phyloP scores from a whole-genome alignment of 2,888 invertebrate genomes.

The Myopa tessellatipennis region DNA sequence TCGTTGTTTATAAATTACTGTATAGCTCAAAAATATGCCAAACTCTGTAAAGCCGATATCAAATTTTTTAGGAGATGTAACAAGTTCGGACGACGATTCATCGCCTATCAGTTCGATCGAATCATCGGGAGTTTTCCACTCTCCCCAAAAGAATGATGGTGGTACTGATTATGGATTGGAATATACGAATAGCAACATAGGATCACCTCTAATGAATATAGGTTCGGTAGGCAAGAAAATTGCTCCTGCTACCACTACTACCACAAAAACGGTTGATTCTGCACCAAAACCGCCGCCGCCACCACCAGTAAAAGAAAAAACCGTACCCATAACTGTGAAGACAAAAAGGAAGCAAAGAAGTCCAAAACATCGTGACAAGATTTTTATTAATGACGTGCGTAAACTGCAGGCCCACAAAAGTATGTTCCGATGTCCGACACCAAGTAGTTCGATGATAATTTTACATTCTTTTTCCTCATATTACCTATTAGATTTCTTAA shows the following conservation, averaged over 20 bases:
- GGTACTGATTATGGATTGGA: constrained; percentile 49
- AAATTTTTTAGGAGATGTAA: too few species aligned
- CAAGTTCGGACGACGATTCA: too few species aligned
- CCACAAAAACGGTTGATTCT: not conserved
- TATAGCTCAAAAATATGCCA: too few species aligned
- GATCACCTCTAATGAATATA: not conserved
- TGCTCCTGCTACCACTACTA: not conserved
- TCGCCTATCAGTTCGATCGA: too few species aligned
- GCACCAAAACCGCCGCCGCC: not conserved
- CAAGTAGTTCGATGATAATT: too few species aligned
- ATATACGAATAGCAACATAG: constrained; percentile 39
- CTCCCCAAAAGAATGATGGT: constrained; percentile 42
- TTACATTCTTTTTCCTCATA: not conserved
- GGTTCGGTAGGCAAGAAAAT: not conserved
- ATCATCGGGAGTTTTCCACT: constrained; percentile 30
- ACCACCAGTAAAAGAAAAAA: not conserved
- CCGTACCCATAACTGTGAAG: not conserved
- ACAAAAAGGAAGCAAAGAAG: constrained; percentile 45
- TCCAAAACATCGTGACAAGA: constrained; percentile 31
- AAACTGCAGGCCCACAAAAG: constrained; percentile 45
- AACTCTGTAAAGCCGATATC: too few species aligned
- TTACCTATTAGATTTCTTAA: constrained; percentile 50
- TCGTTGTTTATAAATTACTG: too few species aligned
- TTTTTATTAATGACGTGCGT: constrained; percentile 44
- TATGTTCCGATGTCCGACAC: too few species aligned